phyloP scores from a whole-genome alignment of 2,797 vertebrate species.

The Lepidocolaptes lacrymiger region DNA sequence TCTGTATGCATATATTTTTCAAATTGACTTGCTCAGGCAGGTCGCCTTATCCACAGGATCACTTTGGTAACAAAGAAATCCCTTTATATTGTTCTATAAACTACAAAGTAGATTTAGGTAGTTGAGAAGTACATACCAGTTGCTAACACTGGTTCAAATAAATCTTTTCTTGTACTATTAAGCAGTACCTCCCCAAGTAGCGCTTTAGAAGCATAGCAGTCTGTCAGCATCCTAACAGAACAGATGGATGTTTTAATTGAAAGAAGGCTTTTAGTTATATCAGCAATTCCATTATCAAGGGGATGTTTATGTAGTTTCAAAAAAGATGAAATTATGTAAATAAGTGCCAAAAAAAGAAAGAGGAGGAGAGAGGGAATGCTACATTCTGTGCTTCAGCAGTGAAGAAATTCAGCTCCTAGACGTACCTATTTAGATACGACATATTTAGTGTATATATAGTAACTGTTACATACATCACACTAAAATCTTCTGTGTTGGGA shows the following conservation, averaged over 20 bases:
- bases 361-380: background rate
- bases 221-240: constrained; percentile 15
- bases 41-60: background rate
- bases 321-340: background rate
- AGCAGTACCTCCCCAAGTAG: background rate
- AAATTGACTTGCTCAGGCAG: background rate
- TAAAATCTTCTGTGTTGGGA: background rate
- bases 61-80: background rate
- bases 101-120: background rate
- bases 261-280: constrained; percentile 10
- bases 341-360: background rate
- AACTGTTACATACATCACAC: background rate
- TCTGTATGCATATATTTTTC: background rate
- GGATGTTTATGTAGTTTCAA: background rate
- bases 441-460: background rate
- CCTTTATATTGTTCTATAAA: background rate
- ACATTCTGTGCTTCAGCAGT: background rate
- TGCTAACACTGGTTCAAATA: background rate
- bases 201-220: background rate
- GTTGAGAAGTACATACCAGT: background rate
- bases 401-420: background rate
- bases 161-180: background rate
- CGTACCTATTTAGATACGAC: background rate
- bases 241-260: constrained; percentile 50
- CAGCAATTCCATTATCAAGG: background rate